A percentile compares a stretch with the other conserved stretches of the same genome.
phyloP scores from a whole-genome alignment of 2,113 vertebrate genomes.

The Phainopepla nitens region DNA sequence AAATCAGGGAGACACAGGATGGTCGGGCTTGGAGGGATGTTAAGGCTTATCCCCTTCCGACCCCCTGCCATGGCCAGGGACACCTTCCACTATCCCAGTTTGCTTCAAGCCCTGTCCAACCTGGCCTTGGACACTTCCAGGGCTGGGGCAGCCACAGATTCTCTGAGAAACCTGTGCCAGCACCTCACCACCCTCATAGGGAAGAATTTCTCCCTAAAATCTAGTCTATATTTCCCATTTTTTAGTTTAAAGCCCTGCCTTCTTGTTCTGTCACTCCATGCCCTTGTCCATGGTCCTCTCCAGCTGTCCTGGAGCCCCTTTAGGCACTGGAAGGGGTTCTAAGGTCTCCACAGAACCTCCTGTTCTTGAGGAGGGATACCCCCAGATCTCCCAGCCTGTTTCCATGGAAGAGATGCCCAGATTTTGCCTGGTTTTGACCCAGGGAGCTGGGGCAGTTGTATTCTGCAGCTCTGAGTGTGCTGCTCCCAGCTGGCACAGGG shows the following conservation, averaged over 20 bases:
- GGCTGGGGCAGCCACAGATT: background rate
- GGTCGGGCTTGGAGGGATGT: background rate
- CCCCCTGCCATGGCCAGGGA: background rate
- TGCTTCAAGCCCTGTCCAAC: background rate
- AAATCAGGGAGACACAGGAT: too few relatives aligned
- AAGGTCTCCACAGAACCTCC: background rate
- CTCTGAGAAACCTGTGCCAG: background rate
- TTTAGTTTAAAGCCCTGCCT: background rate
- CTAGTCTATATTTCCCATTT: background rate
- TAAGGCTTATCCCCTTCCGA: background rate
- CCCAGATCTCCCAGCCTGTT: background rate
- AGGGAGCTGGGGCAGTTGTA: background rate
- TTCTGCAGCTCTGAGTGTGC: background rate
- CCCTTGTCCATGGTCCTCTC: background rate
- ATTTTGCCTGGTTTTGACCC: background rate
- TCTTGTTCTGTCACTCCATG: background rate
- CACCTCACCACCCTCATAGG: fast-evolving
- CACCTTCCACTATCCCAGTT: fast-evolving
- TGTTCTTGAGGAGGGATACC: background rate
- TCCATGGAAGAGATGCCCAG: background rate
- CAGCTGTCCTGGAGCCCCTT: background rate
- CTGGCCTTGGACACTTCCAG: background rate
- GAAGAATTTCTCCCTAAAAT: background rate
- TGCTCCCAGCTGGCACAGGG: background rate
- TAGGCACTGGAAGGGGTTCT: background rate